Percentiles rank a stretch among this genome's conserved stretches.
These are phyloP conservation scores for Delia radicum DNA, from an alignment of 1,140 invertebrate genomes.

Conservation along the genomic window DNA sequence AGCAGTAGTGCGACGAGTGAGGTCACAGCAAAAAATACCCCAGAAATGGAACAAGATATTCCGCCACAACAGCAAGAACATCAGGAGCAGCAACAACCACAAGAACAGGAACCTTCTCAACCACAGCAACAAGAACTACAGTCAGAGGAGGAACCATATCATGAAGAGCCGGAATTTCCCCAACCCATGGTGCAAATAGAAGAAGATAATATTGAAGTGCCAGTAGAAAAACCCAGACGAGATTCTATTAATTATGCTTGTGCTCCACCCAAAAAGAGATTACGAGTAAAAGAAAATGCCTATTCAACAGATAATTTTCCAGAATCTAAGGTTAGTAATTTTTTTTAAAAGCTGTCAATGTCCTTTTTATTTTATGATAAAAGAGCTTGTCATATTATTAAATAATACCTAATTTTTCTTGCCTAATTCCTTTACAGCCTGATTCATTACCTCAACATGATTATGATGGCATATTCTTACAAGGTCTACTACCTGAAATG, in stretches of 20 bases:
- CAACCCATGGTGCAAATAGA: neutral
- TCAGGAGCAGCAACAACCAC: neutral
- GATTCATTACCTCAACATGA: slow-evolving; percentile 29
- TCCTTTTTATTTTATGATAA: neutral
- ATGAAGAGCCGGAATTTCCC: neutral
- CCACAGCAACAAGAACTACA: neutral
- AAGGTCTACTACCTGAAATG: slow-evolving; percentile 45
- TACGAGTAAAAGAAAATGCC: neutral
- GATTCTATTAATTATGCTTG: slow-evolving; percentile 18
- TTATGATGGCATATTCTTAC: slow-evolving; percentile 46
- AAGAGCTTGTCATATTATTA: neutral
- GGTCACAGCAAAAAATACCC: slow-evolving; percentile 4
- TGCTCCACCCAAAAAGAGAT: slow-evolving; percentile 32
- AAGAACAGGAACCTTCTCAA: neutral
- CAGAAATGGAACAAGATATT: slow-evolving; percentile 18
- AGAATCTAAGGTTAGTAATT: neutral
- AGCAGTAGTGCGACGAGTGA: slow-evolving; percentile 7
- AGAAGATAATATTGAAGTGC: neutral
- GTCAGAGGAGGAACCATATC: neutral
- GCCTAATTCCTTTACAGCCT: neutral
- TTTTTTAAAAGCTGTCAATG: neutral
- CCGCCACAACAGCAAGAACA: neutral
- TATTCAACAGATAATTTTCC: neutral
- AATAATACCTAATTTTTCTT: neutral
- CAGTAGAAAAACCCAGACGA: neutral